A percentile compares a stretch with the other conserved stretches of the same genome.
Evolutionary conservation across 2,113 vertebrate species (phyloP).

Genomic region (Motacilla alba): DNA sequence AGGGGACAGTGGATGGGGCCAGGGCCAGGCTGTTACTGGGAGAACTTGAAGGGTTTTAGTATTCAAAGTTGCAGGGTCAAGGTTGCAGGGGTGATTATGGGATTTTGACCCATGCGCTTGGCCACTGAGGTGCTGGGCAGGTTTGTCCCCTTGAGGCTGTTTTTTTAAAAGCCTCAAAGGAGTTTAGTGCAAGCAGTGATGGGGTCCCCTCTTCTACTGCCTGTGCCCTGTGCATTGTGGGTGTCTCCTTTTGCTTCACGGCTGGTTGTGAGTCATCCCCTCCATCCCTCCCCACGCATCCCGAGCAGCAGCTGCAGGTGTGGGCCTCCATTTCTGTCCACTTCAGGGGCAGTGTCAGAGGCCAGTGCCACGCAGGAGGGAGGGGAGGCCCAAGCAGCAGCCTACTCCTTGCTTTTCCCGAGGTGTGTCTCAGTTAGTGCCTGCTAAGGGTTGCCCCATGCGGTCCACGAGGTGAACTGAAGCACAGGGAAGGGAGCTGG

Average conservation of each 20-base stretch:
- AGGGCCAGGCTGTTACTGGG: neutral
- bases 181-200: neutral
- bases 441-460: neutral
- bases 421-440: fast-evolving
- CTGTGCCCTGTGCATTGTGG: neutral
- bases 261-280: neutral
- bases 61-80: neutral
- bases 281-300: neutral
- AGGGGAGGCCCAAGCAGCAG: neutral
- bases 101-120: neutral
- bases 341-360: neutral
- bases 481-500: neutral
- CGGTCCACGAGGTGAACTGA: fast-evolving
- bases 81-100: neutral
- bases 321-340: neutral
- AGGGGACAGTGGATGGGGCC: too few species aligned
- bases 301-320: neutral
- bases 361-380: neutral
- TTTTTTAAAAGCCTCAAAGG: neutral
- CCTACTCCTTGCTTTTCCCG: neutral
- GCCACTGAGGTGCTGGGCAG: neutral
- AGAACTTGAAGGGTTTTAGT: neutral
- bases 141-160: neutral
- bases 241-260: neutral
- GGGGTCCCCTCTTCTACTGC: neutral